Conservation (phyloP, 2,113 vertebrate species). For the Dinomys branickii region DNA sequence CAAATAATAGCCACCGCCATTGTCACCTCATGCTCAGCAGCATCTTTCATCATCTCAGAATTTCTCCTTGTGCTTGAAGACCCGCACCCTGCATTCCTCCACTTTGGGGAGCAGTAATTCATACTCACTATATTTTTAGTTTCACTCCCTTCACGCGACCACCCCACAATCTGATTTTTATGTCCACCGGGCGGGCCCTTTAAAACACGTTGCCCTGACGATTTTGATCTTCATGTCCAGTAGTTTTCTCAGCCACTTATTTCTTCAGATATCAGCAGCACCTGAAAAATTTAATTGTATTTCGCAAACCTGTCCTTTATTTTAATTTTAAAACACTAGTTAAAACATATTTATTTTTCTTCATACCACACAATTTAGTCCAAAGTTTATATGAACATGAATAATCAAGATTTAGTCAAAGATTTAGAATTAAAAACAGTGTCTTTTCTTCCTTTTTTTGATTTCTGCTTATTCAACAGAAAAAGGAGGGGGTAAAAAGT, state of each 20-base stretch:
- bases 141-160: background rate
- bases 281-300: background rate
- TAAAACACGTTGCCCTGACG: background rate
- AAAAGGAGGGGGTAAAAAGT: background rate
- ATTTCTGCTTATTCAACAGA: background rate
- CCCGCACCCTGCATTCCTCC: no score
- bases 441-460: background rate
- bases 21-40: no score
- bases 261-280: background rate
- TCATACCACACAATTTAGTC: background rate
- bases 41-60: background rate
- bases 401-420: background rate
- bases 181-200: background rate
- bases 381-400: background rate
- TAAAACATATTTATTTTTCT: background rate
- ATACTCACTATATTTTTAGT: background rate
- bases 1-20: no score
- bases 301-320: background rate
- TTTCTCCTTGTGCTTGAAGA: background rate
- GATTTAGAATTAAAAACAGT: background rate
- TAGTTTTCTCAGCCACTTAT: background rate
- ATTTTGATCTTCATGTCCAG: background rate
- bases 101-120: background rate
- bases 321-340: background rate
- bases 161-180: background rate